Evolutionary conservation across 2,888 invertebrate species (phyloP), one percentile per base, ranked within the genome.

Genomic region (Fragum fragum): DNA sequence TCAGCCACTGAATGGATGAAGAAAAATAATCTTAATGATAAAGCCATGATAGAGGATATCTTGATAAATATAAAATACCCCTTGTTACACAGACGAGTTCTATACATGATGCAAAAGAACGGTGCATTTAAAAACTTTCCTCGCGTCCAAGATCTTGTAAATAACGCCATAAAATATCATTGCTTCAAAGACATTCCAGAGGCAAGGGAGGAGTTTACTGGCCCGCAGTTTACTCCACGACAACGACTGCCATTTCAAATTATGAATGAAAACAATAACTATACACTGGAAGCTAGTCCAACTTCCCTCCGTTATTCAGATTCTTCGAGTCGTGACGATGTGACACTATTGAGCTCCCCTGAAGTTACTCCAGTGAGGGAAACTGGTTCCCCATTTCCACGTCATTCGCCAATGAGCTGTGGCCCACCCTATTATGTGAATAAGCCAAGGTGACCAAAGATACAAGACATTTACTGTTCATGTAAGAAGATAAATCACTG

Each of bases 1-100:
- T 90, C 92, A 21, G 92, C 92, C 18, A 92, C 92, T 7, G 91
- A 91, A 71, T 92, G 91, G 92, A 92, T 92, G 92, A 92, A 92
- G 87, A 88, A 89, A 77, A 92, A 91, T 81, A 90, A 88, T 55
- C 83, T 92, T 18, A 90, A 90, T 71, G 92, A 92, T 81, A 91
- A 91, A 77, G 86, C 86, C 9, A 86, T 89, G 66, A 92, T 92
- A 52, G 91, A 92, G 83, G 91, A 91, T 63, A 92, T 92, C 66
- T 85, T 92, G 28, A 87, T 91, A 21, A 91, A 91, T 75, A 92
- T 92, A 74, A 89, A 92, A 63, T 92, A 92, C 81, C 92, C 92
- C 1, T 81, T 91, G 23, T 87, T 92, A 53, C 89, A 91, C 74
- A 83, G 90, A 74, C 85, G 91, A 73, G 91, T 92, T 57, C 87